phyloP scores from a whole-genome alignment of 1,140 invertebrate species.

The Holcopasites calliopsidis region DNA sequence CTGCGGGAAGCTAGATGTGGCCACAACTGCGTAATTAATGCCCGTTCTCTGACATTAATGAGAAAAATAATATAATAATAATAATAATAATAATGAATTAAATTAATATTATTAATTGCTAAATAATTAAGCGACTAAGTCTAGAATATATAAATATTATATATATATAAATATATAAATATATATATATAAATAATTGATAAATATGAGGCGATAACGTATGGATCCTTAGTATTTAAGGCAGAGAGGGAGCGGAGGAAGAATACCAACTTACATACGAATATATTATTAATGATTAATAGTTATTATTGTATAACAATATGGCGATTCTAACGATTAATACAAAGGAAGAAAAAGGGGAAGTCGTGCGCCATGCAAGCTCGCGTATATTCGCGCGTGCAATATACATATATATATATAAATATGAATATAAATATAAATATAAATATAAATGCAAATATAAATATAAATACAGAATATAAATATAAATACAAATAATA shows the following conservation, averaged over 20 bases:
- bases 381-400: slow-evolving; percentile 15
- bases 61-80: slow-evolving; percentile 75
- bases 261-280: slow-evolving; percentile 73
- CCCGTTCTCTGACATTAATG: slow-evolving; percentile 78
- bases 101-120: slow-evolving; percentile 76
- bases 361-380: slow-evolving; percentile 19
- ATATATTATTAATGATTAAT: slow-evolving; percentile 63
- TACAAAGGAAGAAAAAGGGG: slow-evolving; percentile 19
- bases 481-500: slow-evolving; percentile 33
- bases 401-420: slow-evolving; percentile 31
- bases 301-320: slow-evolving; percentile 65
- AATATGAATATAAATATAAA: slow-evolving; percentile 31
- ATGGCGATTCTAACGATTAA: slow-evolving; percentile 69
- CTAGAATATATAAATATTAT: slow-evolving; percentile 71
- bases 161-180: slow-evolving; percentile 67
- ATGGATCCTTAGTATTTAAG: slow-evolving; percentile 72
- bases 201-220: slow-evolving; percentile 75
- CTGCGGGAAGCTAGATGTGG: slow-evolving; percentile 46
- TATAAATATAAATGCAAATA: slow-evolving; percentile 40
- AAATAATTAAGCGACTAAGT: slow-evolving; percentile 76
- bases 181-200: slow-evolving; percentile 74
- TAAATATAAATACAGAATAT: slow-evolving; percentile 46
- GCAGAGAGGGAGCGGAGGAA: slow-evolving; percentile 55
- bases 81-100: slow-evolving; percentile 75
- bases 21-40: slow-evolving; percentile 75